A percentile compares a stretch with the other conserved stretches of the same genome.
phyloP scores from a whole-genome alignment of 1,140 invertebrate genomes.

The Bombus polaris region DNA sequence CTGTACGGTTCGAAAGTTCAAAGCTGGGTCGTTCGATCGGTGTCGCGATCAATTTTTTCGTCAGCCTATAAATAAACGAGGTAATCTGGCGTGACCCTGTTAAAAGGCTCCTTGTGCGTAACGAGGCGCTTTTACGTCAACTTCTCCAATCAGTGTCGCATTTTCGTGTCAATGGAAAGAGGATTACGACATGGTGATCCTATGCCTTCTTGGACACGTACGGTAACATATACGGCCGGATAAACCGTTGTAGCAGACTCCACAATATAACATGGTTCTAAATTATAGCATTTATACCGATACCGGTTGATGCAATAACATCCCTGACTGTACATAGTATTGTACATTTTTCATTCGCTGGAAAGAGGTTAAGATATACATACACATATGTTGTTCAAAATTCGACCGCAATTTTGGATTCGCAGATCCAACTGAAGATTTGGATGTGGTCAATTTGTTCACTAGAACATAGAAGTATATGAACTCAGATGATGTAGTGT shows the following conservation, averaged over 20 bases:
- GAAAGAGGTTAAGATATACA: not conserved
- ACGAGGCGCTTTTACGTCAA: conserved; percentile 35
- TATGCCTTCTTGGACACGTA: not conserved
- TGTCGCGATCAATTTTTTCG: conserved; percentile 45
- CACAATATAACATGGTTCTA: not conserved
- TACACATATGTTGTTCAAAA: not conserved
- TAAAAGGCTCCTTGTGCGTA: conserved; percentile 36
- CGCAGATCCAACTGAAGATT: too few relatives aligned
- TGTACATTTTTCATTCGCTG: not conserved
- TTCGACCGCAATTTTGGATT: not conserved
- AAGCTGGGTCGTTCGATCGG: not conserved
- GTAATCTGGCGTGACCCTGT: conserved; percentile 48
- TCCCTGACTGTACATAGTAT: not conserved
- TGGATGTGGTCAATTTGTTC: not conserved
- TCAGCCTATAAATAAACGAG: conserved; percentile 39
- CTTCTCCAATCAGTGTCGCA: conserved; percentile 9
- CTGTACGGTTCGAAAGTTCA: not conserved
- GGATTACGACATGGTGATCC: conserved; percentile 10
- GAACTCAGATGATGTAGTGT: too few relatives aligned
- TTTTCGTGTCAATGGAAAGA: not conserved
- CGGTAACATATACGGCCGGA: not conserved
- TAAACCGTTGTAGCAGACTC: not conserved
- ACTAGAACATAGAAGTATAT: not conserved
- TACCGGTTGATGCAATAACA: not conserved
- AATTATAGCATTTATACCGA: not conserved